A percentile compares a stretch with the other conserved stretches of the same genome.
These are phyloP conservation scores for Amphibalanus amphitrite DNA, from an alignment of 1,140 invertebrate genomes.

Conservation along the genomic window DNA sequence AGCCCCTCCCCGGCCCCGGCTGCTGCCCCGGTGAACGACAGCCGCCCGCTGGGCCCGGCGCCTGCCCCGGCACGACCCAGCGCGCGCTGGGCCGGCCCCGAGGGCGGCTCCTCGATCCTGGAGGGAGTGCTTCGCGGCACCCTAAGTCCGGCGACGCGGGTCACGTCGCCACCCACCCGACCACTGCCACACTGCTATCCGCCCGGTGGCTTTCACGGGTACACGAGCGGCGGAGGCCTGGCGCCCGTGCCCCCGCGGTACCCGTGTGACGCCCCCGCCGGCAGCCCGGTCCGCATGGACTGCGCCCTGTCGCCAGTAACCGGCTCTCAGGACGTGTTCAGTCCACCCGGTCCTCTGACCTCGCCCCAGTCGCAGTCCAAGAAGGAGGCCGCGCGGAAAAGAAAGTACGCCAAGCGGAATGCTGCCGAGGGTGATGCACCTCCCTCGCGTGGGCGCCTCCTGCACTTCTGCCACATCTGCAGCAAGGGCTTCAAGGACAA, in stretches of 20 bases:
- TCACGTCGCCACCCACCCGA: slow-evolving; percentile 13
- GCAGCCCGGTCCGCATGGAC: slow-evolving; percentile 10
- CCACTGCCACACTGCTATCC: slow-evolving; percentile 14
- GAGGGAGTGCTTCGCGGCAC: slow-evolving; percentile 19
- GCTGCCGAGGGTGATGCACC: slow-evolving; percentile 13
- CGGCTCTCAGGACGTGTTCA: neutral
- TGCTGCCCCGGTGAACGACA: neutral
- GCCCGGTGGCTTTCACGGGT: slow-evolving; percentile 14
- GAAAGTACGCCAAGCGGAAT: slow-evolving; percentile 18
- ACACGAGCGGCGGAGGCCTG: neutral
- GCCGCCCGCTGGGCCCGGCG: neutral
- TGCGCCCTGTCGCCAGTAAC: slow-evolving; percentile 11
- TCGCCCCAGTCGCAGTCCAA: slow-evolving; percentile 10
- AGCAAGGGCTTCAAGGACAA: slow-evolving; percentile 86
- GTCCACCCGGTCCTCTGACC: neutral
- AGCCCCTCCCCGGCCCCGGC: no score
- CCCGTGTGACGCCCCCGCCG: neutral
- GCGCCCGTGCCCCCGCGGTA: neutral
- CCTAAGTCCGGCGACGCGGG: slow-evolving; percentile 12
- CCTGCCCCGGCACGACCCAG: neutral
- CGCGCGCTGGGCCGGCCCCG: slow-evolving; percentile 5
- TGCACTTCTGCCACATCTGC: slow-evolving; percentile 79
- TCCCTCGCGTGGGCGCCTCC: slow-evolving; percentile 34
- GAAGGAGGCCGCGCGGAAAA: slow-evolving; percentile 16
- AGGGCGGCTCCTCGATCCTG: slow-evolving; percentile 16